These are phyloP conservation scores for Cariama cristata DNA, from an alignment of 2,113 vertebrate species.

Conservation along the genomic window DNA sequence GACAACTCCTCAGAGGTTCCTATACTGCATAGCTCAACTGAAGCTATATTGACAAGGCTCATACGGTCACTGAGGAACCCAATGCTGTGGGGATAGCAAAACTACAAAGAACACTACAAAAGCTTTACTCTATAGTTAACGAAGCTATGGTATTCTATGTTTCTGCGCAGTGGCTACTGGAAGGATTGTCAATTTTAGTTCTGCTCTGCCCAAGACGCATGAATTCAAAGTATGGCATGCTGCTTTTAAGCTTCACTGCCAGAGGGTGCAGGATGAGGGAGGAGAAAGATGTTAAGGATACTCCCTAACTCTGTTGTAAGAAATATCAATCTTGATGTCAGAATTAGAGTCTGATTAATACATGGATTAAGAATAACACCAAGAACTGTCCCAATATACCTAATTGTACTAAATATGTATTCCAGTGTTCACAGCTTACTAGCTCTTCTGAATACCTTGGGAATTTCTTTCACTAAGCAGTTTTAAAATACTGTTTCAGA, in stretches of 20 bases:
- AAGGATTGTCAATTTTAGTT: neutral
- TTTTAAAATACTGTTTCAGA: neutral
- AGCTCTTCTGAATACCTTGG: neutral
- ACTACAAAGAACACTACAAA: neutral
- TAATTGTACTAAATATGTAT: neutral
- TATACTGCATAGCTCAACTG: accelerated
- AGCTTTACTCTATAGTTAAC: neutral
- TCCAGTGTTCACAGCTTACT: neutral
- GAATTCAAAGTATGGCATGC: neutral
- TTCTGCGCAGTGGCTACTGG: neutral
- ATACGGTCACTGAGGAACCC: neutral
- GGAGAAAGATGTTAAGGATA: neutral
- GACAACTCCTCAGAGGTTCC: neutral
- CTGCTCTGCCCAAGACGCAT: neutral
- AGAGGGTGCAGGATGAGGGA: neutral
- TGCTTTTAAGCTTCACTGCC: neutral
- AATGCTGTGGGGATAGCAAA: neutral
- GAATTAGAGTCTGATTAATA: neutral
- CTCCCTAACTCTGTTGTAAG: neutral
- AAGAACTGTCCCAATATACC: neutral
- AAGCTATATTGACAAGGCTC: neutral
- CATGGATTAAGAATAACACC: neutral
- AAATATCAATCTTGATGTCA: neutral
- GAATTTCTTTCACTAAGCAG: neutral
- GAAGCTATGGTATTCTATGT: neutral